Evolutionary conservation across 2,113 vertebrate genomes (phyloP), one percentile per base, ranked within the genome.

Genomic region (Chaenogobius annularis): DNA sequence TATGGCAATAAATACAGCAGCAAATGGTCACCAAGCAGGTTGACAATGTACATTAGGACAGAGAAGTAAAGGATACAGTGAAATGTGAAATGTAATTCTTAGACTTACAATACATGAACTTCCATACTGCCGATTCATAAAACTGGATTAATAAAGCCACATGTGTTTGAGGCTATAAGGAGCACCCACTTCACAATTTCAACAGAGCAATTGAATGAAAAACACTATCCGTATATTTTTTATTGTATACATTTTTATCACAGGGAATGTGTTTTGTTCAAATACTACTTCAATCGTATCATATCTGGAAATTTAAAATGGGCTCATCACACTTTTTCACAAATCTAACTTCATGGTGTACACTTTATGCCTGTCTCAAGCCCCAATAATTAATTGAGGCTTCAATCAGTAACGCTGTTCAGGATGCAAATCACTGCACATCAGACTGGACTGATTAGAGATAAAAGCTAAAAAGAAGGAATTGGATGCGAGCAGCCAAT

Each of bases 1-100:
- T 84, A 90, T 92, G 85, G 82, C 85, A 68, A 78, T 78, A 81
- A 87, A 84, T 84, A 88, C 88, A 89, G 86, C 83, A 89, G 90
- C 85, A 68, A 80, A 70, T 70, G 79, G 70, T 86, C 75, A 66
- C 67, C 52, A 74, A 81, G 71, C 76, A 81, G 35, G 55, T 54
- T 0, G 76, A 17, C 70, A 68, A 82, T 74, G 62, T 79, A 77
- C 72, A 81, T 35, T 14, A 14, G 46, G 64, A 79, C 6, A 43
- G 26, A 22, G 64, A 82, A 70, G 8, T 15, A 54, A 78, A 67
- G 76, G 62, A 69, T 22, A 14, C 54, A 55, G 73, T 70, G 69
- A 59, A 75, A 82, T 26, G 86, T 65, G 2, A 70, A 40, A 47
- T 44, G 70, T 54, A 77, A 46, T 82, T 68, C 6, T 44, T 56